Evolutionary conservation across 2,113 vertebrate genomes (phyloP).

Genomic region (Rostratula benghalensis): DNA sequence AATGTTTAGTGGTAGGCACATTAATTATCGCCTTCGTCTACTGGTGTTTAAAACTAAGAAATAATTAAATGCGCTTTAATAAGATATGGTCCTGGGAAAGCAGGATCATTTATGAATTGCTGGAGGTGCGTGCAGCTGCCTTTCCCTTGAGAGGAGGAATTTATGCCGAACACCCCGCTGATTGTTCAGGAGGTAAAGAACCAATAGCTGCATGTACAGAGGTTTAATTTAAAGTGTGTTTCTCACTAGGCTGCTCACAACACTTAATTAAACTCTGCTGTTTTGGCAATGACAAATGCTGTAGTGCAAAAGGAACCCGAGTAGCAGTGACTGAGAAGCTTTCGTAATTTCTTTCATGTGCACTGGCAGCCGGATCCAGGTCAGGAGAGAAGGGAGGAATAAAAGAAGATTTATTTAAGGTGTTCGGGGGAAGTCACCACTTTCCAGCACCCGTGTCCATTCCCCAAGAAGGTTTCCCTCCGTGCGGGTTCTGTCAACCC

Average conservation of each 20-base stretch:
- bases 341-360: conserved; percentile 93
- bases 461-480: not conserved
- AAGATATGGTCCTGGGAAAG: conserved; percentile 82
- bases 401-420: conserved; percentile 83
- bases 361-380: conserved; percentile 86
- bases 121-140: conserved; percentile 81
- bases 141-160: conserved; percentile 91
- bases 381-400: conserved; percentile 85
- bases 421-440: conserved; percentile 72
- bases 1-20: conserved; percentile 87
- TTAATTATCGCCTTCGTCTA: conserved; percentile 92
- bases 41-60: conserved; percentile 83
- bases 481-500: not conserved
- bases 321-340: conserved; percentile 88
- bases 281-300: conserved; percentile 99
- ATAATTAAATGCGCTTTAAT: conserved; percentile 89
- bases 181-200: conserved; percentile 95
- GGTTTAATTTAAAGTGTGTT: conserved; percentile 99
- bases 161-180: conserved; percentile 91
- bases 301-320: conserved; percentile 85
- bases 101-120: conserved; percentile 88
- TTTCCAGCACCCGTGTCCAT: not conserved
- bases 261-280: conserved; percentile 99
- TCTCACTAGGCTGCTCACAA: conserved; percentile 99
- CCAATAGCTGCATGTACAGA: conserved; percentile 93